These are phyloP conservation scores for Chlorops oryzae DNA, from an alignment of 1,140 invertebrate species.

Conservation along the genomic window DNA sequence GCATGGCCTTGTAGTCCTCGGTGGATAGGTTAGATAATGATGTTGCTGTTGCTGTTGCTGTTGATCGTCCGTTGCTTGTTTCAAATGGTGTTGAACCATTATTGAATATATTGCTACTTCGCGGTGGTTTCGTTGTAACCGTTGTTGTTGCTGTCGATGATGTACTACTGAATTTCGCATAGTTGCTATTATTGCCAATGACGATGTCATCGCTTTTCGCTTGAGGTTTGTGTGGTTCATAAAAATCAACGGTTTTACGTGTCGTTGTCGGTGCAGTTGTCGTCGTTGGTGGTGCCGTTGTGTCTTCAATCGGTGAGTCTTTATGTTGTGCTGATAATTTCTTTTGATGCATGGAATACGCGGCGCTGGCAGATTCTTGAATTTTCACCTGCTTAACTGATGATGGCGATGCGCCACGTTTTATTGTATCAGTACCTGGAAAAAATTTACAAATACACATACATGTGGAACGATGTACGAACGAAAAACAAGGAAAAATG, in stretches of 20 bases:
- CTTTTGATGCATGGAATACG: constrained; percentile 31
- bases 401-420: constrained; percentile 44
- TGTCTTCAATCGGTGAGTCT: constrained; percentile 7
- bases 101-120: constrained; percentile 25
- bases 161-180: constrained; percentile 20
- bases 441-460: background rate
- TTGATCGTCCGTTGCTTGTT: constrained; percentile 8
- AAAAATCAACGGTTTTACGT: constrained; percentile 37
- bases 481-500: background rate
- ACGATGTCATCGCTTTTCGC: constrained; percentile 19
- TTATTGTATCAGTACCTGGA: constrained; percentile 46
- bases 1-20: constrained; percentile 41
- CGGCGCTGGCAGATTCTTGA: constrained; percentile 39
- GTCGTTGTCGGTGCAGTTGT: constrained; percentile 12
- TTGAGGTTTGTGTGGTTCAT: constrained; percentile 38
- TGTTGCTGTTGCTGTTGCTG: constrained; percentile 25
- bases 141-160: constrained; percentile 22
- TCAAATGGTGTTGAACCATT: no score
- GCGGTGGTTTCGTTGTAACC: constrained; percentile 29
- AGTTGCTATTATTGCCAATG: constrained; percentile 18
- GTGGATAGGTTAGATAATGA: constrained; percentile 20
- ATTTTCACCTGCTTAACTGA: constrained; percentile 42
- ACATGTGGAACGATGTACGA: background rate
- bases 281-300: constrained; percentile 31
- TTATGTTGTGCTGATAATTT: constrained; percentile 13